phyloP scores from a whole-genome alignment of 2,888 invertebrate species.

The Scaptomyza reducta region DNA sequence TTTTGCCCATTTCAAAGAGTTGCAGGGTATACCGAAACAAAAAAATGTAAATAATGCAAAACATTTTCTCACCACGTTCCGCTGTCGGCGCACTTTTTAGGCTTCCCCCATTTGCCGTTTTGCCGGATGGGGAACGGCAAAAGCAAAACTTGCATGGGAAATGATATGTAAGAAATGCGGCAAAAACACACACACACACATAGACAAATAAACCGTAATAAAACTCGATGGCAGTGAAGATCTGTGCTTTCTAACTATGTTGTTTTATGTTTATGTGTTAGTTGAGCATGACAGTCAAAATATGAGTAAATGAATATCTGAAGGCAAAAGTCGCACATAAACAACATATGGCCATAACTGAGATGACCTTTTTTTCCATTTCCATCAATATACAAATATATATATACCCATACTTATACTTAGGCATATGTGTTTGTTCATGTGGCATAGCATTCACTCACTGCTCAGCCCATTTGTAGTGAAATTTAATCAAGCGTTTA shows the following conservation, averaged over 20 bases:
- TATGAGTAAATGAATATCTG: slow-evolving; percentile 25
- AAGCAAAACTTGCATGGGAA: slow-evolving; percentile 58
- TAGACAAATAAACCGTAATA: slow-evolving; percentile 5
- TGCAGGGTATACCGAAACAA: slow-evolving; percentile 8
- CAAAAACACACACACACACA: slow-evolving; percentile 30
- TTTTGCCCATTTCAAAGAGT: not conserved
- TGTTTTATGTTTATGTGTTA: slow-evolving; percentile 3
- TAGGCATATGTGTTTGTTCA: slow-evolving; percentile 8
- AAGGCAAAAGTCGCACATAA: slow-evolving; percentile 17
- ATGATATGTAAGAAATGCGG: slow-evolving; percentile 67
- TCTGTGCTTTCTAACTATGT: slow-evolving; percentile 64
- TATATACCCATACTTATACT: slow-evolving; percentile 19
- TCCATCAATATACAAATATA: slow-evolving; percentile 9
- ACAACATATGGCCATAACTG: slow-evolving; percentile 44
- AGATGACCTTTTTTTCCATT: slow-evolving; percentile 57
- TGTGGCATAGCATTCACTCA: slow-evolving; percentile 27
- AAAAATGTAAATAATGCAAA: slow-evolving; percentile 76
- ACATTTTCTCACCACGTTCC: slow-evolving; percentile 79
- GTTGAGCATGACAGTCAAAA: slow-evolving; percentile 32
- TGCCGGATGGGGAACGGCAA: slow-evolving; percentile 51
- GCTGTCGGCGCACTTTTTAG: slow-evolving; percentile 72
- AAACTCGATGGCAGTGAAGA: slow-evolving; percentile 21
- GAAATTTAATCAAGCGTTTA: slow-evolving; percentile 82
- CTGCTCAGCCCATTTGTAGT: slow-evolving; percentile 75
- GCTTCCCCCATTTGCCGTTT: slow-evolving; percentile 58